Evolutionary conservation across 2,888 invertebrate genomes (phyloP), one percentile per base, ranked within the genome.

Genomic region (Lypha dubia): DNA sequence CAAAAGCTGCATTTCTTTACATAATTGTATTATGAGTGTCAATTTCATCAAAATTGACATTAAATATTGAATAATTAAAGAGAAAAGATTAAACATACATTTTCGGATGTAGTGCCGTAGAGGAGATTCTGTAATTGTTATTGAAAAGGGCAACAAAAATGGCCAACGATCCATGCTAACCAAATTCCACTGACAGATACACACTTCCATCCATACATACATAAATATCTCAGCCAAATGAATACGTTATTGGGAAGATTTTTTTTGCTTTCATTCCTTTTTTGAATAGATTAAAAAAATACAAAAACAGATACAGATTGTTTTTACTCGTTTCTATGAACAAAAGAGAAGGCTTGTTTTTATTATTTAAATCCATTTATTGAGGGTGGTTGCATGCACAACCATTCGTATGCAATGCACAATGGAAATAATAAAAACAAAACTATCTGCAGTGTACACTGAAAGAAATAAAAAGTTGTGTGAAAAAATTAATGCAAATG

Each of bases 31-130:
- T 46, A 74, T 51, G 13, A 68, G 74, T 74, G 49, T 32, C 63
- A 75, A 74, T 70, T 68, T 56, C 62, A 70, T 56, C 22, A 63
- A 73, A 62, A 79, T 68, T 73, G 73, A 63, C 73, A 83, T 74
- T 68, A 63, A 49, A 65, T 75, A 58, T 24, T 65, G 44, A 75
- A 74, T 83, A 75, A 79, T 79, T 79, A 28, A 76, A 76, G 67
- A 67, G 38, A 58, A 62, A 83, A 71, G 13, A 38, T 65, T 28
- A 62, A 62, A 32, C 28, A 49, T n/a, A 15, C 62, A 41, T 53
- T 13, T 15, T n/a, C n/a, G n/a, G n/a, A 35, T 17, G 15, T n/a
- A 46, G 22, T 4, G 20, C 11, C 20, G 15, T 35, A 15, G 20
- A 20, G 6, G 17, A 28, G 49, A 49, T 49, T 46, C 13, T 13